Conservation (phyloP, 1,140 invertebrate species). For the Carposina sasakii region DNA sequence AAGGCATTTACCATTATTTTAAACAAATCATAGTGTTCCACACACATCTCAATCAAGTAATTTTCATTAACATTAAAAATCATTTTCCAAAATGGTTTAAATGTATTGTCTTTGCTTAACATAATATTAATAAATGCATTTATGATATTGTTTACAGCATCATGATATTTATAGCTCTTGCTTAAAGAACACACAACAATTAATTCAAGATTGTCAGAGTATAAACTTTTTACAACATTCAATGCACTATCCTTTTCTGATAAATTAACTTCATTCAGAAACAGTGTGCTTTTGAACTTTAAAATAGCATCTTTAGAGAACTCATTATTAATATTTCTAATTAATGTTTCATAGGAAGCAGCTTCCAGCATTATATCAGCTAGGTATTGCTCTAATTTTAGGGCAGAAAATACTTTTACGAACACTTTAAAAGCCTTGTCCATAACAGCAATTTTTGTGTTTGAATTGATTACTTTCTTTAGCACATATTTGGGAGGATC, state of each 20-base stretch:
- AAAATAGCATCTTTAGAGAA: constrained; percentile 35
- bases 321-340: constrained; percentile 36
- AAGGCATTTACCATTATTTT: constrained; percentile 71
- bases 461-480: constrained; percentile 53
- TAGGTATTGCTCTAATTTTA: constrained; percentile 56
- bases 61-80: constrained; percentile 59
- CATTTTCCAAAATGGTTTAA: constrained; percentile 63
- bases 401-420: constrained; percentile 42
- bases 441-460: constrained; percentile 30
- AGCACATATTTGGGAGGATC: constrained; percentile 53
- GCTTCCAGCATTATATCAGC: constrained; percentile 59
- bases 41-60: constrained; percentile 56
- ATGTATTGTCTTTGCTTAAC: constrained; percentile 44
- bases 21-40: constrained; percentile 62
- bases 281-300: constrained; percentile 45
- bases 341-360: constrained; percentile 52
- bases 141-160: constrained; percentile 61
- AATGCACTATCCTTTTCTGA: constrained; percentile 26
- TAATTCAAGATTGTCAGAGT: constrained; percentile 33
- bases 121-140: constrained; percentile 63
- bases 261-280: constrained; percentile 42
- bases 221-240: constrained; percentile 35
- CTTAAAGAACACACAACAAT: constrained; percentile 42
- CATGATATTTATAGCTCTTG: constrained; percentile 37
- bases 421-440: constrained; percentile 44